Conservation (phyloP, 1,140 invertebrate species). For the Caenorhabditis remanei region DNA sequence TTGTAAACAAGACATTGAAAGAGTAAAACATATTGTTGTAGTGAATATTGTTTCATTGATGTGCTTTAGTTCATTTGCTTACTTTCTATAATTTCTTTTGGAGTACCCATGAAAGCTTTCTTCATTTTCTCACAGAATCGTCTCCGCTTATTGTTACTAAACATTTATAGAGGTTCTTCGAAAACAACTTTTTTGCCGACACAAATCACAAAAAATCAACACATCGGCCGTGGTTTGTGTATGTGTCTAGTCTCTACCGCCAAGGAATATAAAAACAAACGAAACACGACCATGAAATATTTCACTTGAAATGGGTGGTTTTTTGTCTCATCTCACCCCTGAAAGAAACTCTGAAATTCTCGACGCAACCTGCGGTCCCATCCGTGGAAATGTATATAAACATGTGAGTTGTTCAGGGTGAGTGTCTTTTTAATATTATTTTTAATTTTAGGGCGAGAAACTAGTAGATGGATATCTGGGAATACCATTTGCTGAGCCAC, state of each 20-base stretch:
- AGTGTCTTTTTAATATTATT: neutral
- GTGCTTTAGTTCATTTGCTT: neutral
- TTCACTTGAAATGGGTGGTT: neutral
- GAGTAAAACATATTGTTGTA: too few species aligned
- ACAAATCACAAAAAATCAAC: neutral
- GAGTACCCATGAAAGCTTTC: too few species aligned
- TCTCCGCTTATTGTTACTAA: too few species aligned
- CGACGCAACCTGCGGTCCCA: neutral
- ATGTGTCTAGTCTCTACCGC: neutral
- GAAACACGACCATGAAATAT: neutral
- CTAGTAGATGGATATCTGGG: conserved; percentile 57
- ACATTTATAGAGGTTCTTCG: too few species aligned
- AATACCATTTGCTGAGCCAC: conserved; percentile 60
- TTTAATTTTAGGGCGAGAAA: neutral
- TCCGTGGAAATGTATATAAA: conserved; percentile 9
- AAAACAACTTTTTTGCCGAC: neutral
- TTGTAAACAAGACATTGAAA: too few species aligned
- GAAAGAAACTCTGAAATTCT: conserved; percentile 7
- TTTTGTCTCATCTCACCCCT: neutral
- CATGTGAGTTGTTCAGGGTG: neutral
- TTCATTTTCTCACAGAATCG: too few species aligned
- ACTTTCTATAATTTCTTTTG: neutral
- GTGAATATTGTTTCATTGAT: too few species aligned
- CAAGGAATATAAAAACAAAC: neutral
- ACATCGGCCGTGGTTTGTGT: neutral